phyloP scores from a whole-genome alignment of 2,797 vertebrate species.

The Lindbergichthys nudifrons region DNA sequence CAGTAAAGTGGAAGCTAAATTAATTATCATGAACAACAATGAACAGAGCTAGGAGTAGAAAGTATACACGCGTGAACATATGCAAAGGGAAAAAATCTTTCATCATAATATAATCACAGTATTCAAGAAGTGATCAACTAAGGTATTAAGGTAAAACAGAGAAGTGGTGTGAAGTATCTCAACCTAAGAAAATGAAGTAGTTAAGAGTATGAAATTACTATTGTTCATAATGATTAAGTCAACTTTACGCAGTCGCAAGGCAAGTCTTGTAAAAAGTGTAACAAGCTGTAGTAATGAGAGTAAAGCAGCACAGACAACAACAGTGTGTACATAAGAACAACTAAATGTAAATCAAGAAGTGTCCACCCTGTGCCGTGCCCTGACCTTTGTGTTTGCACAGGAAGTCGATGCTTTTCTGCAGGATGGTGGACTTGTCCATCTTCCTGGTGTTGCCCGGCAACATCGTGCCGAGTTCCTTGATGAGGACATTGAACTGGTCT shows the following conservation, averaged over 20 bases:
- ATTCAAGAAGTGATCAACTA: not conserved
- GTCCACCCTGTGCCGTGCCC: conserved; percentile 26
- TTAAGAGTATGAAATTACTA: not conserved
- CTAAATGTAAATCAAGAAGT: conserved; percentile 23
- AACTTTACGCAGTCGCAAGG: not conserved
- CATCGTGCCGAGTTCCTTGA: conserved; percentile 98
- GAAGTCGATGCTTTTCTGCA: conserved; percentile 99
- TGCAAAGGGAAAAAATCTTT: not conserved
- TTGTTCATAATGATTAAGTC: not conserved
- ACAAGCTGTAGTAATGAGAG: conserved; percentile 19
- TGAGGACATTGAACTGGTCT: conserved; percentile 99
- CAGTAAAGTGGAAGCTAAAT: conserved; percentile 6
- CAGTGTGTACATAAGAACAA: not conserved
- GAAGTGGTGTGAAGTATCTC: not conserved
- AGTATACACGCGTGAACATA: not conserved
- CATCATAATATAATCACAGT: not conserved
- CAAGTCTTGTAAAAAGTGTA: conserved; percentile 8
- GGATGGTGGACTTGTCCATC: conserved; percentile 98
- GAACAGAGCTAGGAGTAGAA: conserved; percentile 30
- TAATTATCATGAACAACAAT: not conserved
- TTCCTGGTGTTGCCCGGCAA: conserved; percentile 96
- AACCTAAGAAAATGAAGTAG: not conserved
- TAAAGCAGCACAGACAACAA: conserved; percentile 29
- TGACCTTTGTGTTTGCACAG: conserved; percentile 98
- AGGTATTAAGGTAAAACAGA: not conserved